A percentile compares a stretch with the other conserved stretches of the same genome.
phyloP scores from a whole-genome alignment of 2,888 invertebrate species.

The Drosophila falleni region DNA sequence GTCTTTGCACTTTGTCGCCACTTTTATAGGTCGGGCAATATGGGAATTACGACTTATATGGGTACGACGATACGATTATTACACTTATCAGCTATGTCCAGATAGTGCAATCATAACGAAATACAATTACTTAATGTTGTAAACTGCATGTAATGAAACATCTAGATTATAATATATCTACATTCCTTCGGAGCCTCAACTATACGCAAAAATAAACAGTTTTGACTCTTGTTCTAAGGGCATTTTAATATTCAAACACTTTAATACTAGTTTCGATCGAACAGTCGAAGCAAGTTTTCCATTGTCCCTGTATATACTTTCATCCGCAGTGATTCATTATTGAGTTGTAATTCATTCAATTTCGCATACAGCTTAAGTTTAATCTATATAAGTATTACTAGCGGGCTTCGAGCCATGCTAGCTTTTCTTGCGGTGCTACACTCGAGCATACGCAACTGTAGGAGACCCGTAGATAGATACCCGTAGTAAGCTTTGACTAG shows the following conservation, averaged over 20 bases:
- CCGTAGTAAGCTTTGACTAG: too few species aligned
- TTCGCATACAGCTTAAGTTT: slow-evolving; percentile 12
- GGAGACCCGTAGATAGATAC: too few species aligned
- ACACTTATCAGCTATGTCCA: slow-evolving; percentile 40
- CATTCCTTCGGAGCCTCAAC: slow-evolving; percentile 9
- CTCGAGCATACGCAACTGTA: too few species aligned
- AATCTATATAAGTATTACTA: slow-evolving; percentile 5
- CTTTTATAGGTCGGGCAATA: not conserved
- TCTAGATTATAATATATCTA: slow-evolving; percentile 6
- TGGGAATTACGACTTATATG: not conserved
- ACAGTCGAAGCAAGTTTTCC: too few species aligned
- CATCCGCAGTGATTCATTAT: not conserved
- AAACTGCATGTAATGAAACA: slow-evolving; percentile 46
- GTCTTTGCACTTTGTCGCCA: not conserved
- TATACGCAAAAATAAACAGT: slow-evolving; percentile 49
- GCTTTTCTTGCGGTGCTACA: too few species aligned
- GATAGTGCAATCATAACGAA: slow-evolving; percentile 32
- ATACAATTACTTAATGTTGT: slow-evolving; percentile 40
- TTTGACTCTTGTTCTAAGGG: slow-evolving; percentile 6
- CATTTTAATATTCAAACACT: slow-evolving; percentile 3
- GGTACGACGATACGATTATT: not conserved
- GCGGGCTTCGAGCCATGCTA: too few species aligned
- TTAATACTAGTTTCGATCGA: not conserved
- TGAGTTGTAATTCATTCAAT: slow-evolving; percentile 19
- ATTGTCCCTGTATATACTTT: too few species aligned